Evolutionary conservation across 2,797 vertebrate genomes (phyloP), one percentile per base, ranked within the genome.

Genomic region (Allobates femoralis): DNA sequence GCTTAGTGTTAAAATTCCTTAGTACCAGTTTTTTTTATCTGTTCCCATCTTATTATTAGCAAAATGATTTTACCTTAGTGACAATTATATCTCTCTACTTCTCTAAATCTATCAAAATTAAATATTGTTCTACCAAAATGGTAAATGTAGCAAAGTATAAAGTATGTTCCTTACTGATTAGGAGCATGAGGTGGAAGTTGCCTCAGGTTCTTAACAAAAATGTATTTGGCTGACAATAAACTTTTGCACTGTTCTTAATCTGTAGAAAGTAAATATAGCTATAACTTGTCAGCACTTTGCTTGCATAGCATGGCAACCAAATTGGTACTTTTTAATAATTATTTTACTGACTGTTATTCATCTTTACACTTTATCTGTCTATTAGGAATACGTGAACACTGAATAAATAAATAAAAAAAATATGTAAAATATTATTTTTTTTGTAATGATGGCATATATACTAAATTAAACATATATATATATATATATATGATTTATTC

Each of bases 221-320:
- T 79, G 66, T 58, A 80, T 84, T 78, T 84, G 66, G 60, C 86
- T 87, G 86, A 87, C 86, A 87, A 83, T 50, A 87, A 87, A 83
- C 74, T 83, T 87, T n/a, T 83, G 19, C 62, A 51, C 64, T 62
- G n/a, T 79, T 79, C 86, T 83, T 78, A 62, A 76, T 58, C 53
- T 60, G 50, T 69, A 32, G 73, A 87, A 71, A 55, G 60, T 83
- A 87, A 87, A 87, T 87, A 87, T 87, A 87, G 86, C 79, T 83
- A 87, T 83, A 71, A 78, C 86, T 83, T 87, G 86, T 87, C 86
- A 87, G 86, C 86, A 87, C 46, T 87, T 87, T 87, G 55, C 74
- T 69, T 77, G 30, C 34, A 28, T 28, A 56, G 58, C 26, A 34
- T 75, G 21, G 58, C 50, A 81, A 81, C 41, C 69, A 74, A 64